Conservation (phyloP, 2,888 invertebrate genomes). For the Cryptocheilus praepositus region DNA sequence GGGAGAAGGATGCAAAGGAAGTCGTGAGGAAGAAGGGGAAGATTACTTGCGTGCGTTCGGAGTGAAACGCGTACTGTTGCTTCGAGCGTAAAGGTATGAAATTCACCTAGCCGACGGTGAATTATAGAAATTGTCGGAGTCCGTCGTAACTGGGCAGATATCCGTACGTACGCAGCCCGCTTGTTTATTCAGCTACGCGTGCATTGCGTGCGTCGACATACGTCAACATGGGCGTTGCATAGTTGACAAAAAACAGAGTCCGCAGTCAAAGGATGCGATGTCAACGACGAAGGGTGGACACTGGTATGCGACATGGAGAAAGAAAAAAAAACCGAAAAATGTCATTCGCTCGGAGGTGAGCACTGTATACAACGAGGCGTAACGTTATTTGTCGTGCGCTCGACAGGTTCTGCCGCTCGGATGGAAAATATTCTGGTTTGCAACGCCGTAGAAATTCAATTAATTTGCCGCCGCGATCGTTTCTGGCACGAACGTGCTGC, state of each 20-base stretch:
- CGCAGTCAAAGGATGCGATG: no score
- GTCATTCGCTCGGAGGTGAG: constrained; percentile 1
- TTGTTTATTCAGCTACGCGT: not conserved
- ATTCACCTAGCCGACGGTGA: constrained; percentile 1
- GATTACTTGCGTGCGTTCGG: no score
- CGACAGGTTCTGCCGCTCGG: not conserved
- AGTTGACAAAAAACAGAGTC: no score
- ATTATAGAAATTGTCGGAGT: constrained; percentile 13
- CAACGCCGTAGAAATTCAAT: not conserved
- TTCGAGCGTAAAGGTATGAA: no score
- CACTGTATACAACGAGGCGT: not conserved
- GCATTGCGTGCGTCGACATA: not conserved
- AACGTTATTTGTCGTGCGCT: constrained; percentile 8
- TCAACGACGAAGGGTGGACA: no score
- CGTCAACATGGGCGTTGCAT: no score
- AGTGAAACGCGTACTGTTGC: not conserved
- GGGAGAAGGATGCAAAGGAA: not conserved
- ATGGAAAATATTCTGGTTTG: constrained; percentile 24
- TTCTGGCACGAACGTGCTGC: constrained; percentile 9
- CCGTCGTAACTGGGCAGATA: constrained; percentile 12
- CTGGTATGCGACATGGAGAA: no score
- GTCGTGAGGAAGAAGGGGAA: not conserved
- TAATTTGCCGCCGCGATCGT: constrained; percentile 4
- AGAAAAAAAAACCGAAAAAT: no score
- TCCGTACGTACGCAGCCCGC: not conserved